Evolutionary conservation across 2,888 invertebrate species (phyloP), one percentile per base, ranked within the genome.

Genomic region (Clepsis dumicolana): DNA sequence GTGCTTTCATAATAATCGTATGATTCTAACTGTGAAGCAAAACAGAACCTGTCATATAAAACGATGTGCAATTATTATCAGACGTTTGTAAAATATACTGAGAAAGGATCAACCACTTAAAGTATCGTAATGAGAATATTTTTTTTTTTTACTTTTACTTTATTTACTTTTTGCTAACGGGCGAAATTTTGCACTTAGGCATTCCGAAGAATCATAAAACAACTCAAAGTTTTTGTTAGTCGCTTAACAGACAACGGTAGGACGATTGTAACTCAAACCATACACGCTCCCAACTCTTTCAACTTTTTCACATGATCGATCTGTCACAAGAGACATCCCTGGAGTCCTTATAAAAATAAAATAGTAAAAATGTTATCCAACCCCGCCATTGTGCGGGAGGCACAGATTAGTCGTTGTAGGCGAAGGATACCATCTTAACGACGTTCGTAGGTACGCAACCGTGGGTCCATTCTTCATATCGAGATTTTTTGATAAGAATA

Each of bases 391-490:
- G 90, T 89, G 78, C 77, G 75, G 70, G 75, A 75, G 76, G 74
- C 74, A 77, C 84, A 92, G 92, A 93, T 93, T 93, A 93, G 88
- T 88, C 84, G 86, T 85, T 81, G 84, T 86, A 85, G 80, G 74
- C 66, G 78, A 73, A 83, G 92, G 91, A 93, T 92, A 92, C 87
- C 87, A 93, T 92, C 93, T 92, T 89, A 92, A 93, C 87, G 91
- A 90, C 83, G 88, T 86, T 64, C 68, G 32, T 57, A 64, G 84
- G 81, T 86, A 81, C 82, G 80, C 76, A 78, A 83, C 83, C 79
- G 84, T 85, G 83, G 84, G 85, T 81, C 81, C 81, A 87, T 91
- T 88, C 89, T 87, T 87, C 86, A 90, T 87, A 83, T 77, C 75
- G 79, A 90, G 90, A 91, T 92, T 87, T 87, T 86, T 86, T 84